A percentile compares a stretch with the other conserved stretches of the same genome.
Conservation (phyloP, 2,888 invertebrate genomes). For the Chymomyza caudatula region DNA sequence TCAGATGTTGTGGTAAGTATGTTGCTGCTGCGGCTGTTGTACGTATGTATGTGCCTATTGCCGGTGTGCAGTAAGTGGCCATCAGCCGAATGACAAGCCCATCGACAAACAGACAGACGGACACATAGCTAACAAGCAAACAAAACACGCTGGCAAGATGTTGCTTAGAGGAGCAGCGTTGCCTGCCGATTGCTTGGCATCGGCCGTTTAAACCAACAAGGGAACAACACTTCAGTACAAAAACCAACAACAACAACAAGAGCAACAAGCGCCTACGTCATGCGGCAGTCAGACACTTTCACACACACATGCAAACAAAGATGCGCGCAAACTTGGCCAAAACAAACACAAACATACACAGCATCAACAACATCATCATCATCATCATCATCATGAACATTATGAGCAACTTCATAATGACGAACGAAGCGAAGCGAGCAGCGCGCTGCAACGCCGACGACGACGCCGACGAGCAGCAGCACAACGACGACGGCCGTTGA, state of each 20-base stretch:
- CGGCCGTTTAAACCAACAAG: not conserved
- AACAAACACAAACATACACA: conserved; percentile 5
- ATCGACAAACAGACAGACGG: not conserved
- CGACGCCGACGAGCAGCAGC: not conserved
- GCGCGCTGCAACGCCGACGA: not conserved
- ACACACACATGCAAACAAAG: not conserved
- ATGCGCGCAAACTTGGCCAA: not conserved
- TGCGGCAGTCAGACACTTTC: not conserved
- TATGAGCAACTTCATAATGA: not conserved
- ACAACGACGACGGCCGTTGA: conserved; percentile 3
- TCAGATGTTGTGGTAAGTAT: not conserved
- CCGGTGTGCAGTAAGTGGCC: not conserved
- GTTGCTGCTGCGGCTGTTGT: not conserved
- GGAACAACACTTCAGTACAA: not conserved
- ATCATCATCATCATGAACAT: not conserved
- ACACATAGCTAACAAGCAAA: not conserved
- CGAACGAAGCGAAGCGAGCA: not conserved
- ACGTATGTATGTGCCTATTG: not conserved
- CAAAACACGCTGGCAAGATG: not conserved
- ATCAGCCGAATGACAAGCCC: not conserved
- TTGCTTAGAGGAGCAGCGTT: not conserved
- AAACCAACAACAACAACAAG: not conserved
- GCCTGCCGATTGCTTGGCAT: not conserved
- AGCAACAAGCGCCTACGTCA: not conserved
- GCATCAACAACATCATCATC: not conserved